Evolutionary conservation across 2,113 vertebrate genomes (phyloP), one percentile per base, ranked within the genome.

Genomic region (Anarhynchus alexandrinus): DNA sequence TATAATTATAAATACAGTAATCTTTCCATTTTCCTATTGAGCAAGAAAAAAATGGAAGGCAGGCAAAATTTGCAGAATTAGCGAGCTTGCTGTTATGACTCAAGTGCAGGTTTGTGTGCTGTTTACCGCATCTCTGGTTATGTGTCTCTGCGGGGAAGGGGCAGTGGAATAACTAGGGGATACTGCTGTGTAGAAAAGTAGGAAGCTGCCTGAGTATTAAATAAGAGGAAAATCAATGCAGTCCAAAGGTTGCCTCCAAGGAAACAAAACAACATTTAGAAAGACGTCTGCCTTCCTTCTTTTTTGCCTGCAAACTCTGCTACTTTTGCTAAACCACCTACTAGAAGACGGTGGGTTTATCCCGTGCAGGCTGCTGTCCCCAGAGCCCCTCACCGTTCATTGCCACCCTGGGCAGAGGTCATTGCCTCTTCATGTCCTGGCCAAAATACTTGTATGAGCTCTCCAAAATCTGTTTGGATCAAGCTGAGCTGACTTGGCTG

Each of bases 221-320:
- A 84, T 84, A 92, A 94, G 88, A 83, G 38, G 70, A 93, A 96
- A 95, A 97, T 97, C 95, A 92, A 93, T 94, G 79, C 82, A 93
- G 91, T 88, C 92, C 96, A 97, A 97, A 98, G 95, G 93, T 88
- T 96, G 92, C 96, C 94, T 97, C 96, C 91, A 91, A 97, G 97
- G 92, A 91, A 96, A 82, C 82, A 83, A 96, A 97, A 23, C 78
- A 85, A 64, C 59, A 29, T 92, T 97, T 96, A 88, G 67, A 98
- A 97, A 96, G 85, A 86, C 4, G 1, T 43, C 72, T 84, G 54
- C 55, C 89, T 92, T 67, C 59, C 80, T 94, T 86, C 54, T 88
- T 90, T 94, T 94, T 74, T 58, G 45, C 80, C 49, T 90, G 72
- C 42, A 80, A 72, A 81, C 29, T 58, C 47, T 65, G 47, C 55